These are phyloP conservation scores for Eurytoma adleriae DNA, from an alignment of 2,888 invertebrate genomes.

Conservation along the genomic window DNA sequence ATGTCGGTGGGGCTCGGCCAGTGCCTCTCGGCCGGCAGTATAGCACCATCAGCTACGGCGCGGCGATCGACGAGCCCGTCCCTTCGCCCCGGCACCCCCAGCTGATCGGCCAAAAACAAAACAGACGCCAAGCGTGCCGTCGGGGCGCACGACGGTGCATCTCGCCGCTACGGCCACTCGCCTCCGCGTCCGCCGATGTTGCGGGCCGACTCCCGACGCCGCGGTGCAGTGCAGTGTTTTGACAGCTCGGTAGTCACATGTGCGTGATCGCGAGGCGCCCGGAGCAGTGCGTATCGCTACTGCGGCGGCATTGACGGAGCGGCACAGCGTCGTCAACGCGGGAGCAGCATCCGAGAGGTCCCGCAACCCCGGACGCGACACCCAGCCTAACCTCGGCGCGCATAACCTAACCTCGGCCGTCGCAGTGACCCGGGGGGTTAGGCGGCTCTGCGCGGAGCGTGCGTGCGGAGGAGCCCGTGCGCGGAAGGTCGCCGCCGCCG, in stretches of 20 bases:
- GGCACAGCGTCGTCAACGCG: too few species aligned
- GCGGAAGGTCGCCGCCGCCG: not conserved
- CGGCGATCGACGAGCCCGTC: not conserved
- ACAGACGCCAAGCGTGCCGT: not conserved
- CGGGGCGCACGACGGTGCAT: not conserved
- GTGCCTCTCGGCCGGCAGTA: not conserved
- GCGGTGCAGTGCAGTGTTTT: too few species aligned
- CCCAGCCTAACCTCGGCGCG: constrained; percentile 28
- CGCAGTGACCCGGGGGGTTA: constrained; percentile 21
- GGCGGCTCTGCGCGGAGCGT: constrained; percentile 13
- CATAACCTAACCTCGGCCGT: constrained; percentile 41
- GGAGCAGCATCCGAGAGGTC: too few species aligned
- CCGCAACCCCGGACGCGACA: not conserved
- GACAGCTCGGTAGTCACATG: too few species aligned
- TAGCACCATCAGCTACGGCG: not conserved
- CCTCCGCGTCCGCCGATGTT: too few species aligned
- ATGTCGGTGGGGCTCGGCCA: too few species aligned
- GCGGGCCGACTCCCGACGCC: too few species aligned
- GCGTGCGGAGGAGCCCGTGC: not conserved
- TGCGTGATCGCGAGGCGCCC: too few species aligned
- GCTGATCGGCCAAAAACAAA: not conserved
- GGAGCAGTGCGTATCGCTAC: too few species aligned
- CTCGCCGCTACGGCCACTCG: too few species aligned
- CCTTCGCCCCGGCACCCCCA: not conserved
- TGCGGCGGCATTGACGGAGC: too few species aligned